Base-by-base conservation (phyloP, 2,888 invertebrate species). In the Shargacucullia verbasci region DNA sequence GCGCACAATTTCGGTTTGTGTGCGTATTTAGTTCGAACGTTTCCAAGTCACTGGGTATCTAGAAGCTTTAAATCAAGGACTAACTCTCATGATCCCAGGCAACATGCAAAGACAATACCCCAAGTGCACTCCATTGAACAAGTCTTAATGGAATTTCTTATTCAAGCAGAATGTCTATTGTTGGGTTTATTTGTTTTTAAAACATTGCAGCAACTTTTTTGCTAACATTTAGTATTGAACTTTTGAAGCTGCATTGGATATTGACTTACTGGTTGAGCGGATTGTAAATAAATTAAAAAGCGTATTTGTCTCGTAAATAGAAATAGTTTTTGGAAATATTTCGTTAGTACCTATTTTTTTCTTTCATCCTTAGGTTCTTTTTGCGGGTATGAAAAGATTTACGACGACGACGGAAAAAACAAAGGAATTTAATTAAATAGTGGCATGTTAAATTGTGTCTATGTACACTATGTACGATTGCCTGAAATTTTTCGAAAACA, bases 271-370 rank as follows among this genome's bases (percentile, higher is more conserved):
- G 57, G 25, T 63, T n/a, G 46, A 44, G 3, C 7, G 45, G 50
- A 0, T 57, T 33, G 34, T 48, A 41, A 70, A 63, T 9, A 63
- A 45, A 69, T 14, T 15, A 62, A 33, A 12, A 27, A 20, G 20
- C 2, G 20, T 47, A 46, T 49, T 52, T 25, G 12, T 48, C 37
- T 46, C 15, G 27, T 45, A 34, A 66, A 62, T 37, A 50, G 27
- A 45, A 40, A 34, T 20, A 6, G 4, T 3, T 40, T 44, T 47
- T 29, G 1, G 9, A n/a, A n/a, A n/a, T n/a, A n/a, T n/a, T n/a
- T n/a, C n/a, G n/a, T n/a, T n/a, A n/a, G n/a, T n/a, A n/a, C n/a
- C n/a, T n/a, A n/a, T n/a, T n/a, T n/a, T n/a, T n/a, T n/a, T n/a
- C n/a, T n/a, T n/a, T n/a, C n/a, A n/a, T n/a, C n/a, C n/a, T n/a